Conservation (phyloP, 2,888 invertebrate genomes). For the Baccha elongata region DNA sequence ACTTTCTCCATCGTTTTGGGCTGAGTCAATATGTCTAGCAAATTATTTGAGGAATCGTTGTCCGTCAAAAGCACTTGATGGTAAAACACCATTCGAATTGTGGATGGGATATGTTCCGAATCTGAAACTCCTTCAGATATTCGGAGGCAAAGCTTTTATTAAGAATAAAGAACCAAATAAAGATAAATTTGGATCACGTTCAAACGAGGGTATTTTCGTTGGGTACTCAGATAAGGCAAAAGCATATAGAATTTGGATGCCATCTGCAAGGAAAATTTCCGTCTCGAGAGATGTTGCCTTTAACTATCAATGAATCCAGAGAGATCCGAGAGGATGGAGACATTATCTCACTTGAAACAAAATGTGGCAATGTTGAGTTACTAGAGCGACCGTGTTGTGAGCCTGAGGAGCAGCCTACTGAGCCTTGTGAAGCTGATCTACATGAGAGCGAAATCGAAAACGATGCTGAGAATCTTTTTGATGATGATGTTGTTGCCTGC, state of each 20-base stretch:
- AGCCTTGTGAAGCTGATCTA: neutral
- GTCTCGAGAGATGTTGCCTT: constrained; percentile 15
- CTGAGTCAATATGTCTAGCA: constrained; percentile 34
- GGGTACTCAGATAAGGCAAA: constrained; percentile 19
- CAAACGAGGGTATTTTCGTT: constrained; percentile 9
- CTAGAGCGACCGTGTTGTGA: neutral
- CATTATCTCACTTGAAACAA: neutral
- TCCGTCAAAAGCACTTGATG: neutral
- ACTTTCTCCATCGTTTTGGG: constrained; percentile 74
- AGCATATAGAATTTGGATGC: constrained; percentile 33
- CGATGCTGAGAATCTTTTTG: neutral
- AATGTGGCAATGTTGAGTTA: neutral
- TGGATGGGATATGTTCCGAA: too few species aligned
- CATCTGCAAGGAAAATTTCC: constrained; percentile 16
- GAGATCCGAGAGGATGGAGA: neutral
- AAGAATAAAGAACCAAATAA: neutral
- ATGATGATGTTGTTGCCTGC: neutral
- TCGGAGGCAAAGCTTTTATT: too few species aligned
- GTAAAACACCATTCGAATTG: constrained; percentile 1
- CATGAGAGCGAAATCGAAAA: neutral
- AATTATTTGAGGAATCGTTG: constrained; percentile 16
- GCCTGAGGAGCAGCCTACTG: neutral
- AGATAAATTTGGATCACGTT: constrained; percentile 25
- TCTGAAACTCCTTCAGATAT: too few species aligned
- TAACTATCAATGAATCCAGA: neutral